Conservation (phyloP, 2,113 vertebrate species). For the Oceanodroma tethys region DNA sequence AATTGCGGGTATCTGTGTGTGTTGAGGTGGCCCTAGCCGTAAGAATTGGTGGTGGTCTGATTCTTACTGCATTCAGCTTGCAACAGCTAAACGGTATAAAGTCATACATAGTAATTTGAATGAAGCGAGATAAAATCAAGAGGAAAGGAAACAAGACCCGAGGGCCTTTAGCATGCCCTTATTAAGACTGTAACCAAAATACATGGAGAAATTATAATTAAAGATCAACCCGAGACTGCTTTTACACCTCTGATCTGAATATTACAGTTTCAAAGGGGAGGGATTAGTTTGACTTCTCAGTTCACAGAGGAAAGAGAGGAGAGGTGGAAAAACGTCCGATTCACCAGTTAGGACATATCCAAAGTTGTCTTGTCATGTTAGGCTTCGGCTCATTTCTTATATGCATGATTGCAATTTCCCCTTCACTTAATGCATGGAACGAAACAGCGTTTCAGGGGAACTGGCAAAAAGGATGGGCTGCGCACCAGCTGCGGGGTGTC, state of each 20-base stretch:
- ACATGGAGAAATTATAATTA: neutral
- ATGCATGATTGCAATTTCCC: neutral
- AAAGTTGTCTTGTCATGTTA: neutral
- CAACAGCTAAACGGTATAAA: neutral
- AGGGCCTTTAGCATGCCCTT: neutral
- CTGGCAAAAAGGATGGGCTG: neutral
- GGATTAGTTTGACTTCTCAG: neutral
- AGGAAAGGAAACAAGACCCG: neutral
- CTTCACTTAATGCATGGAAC: neutral
- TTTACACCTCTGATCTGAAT: conserved; percentile 21
- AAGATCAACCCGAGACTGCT: neutral
- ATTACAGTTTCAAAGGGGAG: neutral
- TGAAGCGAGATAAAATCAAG: neutral
- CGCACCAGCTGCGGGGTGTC: accelerated
- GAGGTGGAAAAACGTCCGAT: neutral
- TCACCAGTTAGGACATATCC: neutral
- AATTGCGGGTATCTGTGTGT: neutral
- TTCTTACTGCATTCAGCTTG: neutral
- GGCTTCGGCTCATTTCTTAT: neutral
- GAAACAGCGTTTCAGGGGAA: neutral
- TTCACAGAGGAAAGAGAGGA: neutral
- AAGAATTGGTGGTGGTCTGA: neutral
- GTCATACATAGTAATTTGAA: neutral
- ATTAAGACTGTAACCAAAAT: neutral
- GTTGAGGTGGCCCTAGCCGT: neutral